Base-by-base conservation (phyloP, 2,113 vertebrate genomes). In the Cyrtonyx montezumae region DNA sequence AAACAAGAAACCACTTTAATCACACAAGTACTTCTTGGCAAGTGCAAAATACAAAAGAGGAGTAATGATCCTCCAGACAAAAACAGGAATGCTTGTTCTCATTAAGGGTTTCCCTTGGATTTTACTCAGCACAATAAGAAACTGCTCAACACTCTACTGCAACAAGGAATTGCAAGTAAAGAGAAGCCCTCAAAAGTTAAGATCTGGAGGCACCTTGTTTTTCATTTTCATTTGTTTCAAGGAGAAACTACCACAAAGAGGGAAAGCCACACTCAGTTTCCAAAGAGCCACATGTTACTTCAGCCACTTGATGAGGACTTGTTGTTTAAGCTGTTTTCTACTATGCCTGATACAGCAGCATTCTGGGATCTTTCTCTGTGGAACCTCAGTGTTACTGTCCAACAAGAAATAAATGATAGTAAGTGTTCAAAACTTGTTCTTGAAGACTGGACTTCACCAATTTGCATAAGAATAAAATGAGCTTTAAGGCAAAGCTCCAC, bases 1-100 rank as follows among this genome's bases (percentile, higher is more conserved):
- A 85, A 94, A 62, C 48, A 92, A 95, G 69, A 95, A 95, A 56
- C 59, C 43, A n/a, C 62, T 90, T 90, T 32, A 73, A 71, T 78
- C 53, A 69, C 28, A 1, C 32, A 67, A 93, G 73, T 37, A 37
- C 65, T 91, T 84, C 71, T 91, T 86, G 80, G 88, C 92, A 90
- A 86, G 74, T 30, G 46, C n/a, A 68, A 83, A 86, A 45, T 37
- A 68, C 49, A 25, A 30, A 87, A 87, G 40, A 56, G 67, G 46
- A 68, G 16, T 49, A 79, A 83, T 0, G 0, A 20, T 77, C 89
- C 55, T 53, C 67, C 42, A 74, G 42, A 56, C 55, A 90, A 88
- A 89, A 77, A 89, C 70, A 71, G 74, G 68, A 91, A 86, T 25
- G 49, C 30, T 79, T 91, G 83, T 73, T 88, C 90, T 84, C 84